Evolutionary conservation across 2,113 vertebrate species (phyloP), one percentile per base, ranked within the genome.

Genomic region (Columba livia): DNA sequence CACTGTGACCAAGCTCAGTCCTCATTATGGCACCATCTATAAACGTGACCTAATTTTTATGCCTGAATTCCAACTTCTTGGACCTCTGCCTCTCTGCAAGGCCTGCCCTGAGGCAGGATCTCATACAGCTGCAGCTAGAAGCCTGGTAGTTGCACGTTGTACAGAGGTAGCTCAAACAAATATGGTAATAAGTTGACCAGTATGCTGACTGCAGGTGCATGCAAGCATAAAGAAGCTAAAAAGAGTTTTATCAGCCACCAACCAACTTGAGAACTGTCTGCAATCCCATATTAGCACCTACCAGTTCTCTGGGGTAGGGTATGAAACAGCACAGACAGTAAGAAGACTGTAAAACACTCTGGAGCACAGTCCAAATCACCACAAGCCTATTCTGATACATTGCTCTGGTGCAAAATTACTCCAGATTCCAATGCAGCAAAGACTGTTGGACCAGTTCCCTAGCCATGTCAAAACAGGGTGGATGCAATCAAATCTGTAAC

Each of bases 1-100:
- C 86, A 90, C 96, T 86, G 91, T 78, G 88, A 89, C 94, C 75
- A 92, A 74, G 61, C 86, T 93, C 86, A 79, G 89, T 13, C 77
- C 86, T 96, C 86, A 86, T 96, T 95, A 96, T 60, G 48, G 69
- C 58, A 88, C 56, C 0, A 2, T 88, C 88, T 92, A 84, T 38
- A 95, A 94, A 81, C 0, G 8, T 71, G 83, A 93, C 92, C 94
- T 83, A 80, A 86, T 94, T 97, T 92, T 92, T 81, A 74, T 74
- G 89, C 48, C 60, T 48, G 83, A 90, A 24, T 83, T 83, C 86
- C 83, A 93, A 38, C 85, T 81, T 93, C 75, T 90, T 94, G 91
- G 95, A 92, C 34, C 26, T 86, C 51, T 93, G 94, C 72, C 92
- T 74, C 72, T 66, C 32, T 1, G 1, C 51, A 66, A 58, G 38